phyloP scores from a whole-genome alignment of 2,888 invertebrate genomes.

The Latrodectus hesperus region DNA sequence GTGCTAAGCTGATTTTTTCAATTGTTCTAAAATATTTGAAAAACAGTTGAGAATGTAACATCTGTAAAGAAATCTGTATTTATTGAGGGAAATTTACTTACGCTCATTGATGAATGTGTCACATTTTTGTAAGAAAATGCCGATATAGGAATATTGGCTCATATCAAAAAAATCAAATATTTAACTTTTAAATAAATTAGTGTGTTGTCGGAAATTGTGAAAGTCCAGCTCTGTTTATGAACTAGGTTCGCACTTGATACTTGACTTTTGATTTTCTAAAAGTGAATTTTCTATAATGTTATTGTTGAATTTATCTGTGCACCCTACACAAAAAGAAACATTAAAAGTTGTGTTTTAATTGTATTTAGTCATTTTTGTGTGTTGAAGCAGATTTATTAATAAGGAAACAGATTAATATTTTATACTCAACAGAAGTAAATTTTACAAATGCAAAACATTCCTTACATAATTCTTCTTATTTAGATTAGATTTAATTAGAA shows the following conservation, averaged over 20 bases:
- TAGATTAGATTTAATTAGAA: too few species aligned
- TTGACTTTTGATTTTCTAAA: background rate
- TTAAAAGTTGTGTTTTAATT: constrained; percentile 33
- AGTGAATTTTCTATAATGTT: background rate
- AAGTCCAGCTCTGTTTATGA: constrained; percentile 22
- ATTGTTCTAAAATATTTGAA: background rate
- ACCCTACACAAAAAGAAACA: constrained; percentile 6
- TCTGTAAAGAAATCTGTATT: background rate
- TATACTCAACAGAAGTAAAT: too few species aligned
- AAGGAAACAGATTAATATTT: too few species aligned
- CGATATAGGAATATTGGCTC: background rate
- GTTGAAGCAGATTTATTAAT: background rate
- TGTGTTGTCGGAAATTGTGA: constrained; percentile 4
- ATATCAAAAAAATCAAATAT: constrained; percentile 7
- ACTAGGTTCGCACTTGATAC: constrained; percentile 17
- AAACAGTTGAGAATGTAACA: background rate
- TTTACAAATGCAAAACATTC: too few species aligned
- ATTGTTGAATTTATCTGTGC: constrained; percentile 15
- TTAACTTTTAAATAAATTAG: background rate
- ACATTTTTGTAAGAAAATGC: background rate
- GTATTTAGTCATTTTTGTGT: background rate
- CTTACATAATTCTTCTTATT: too few species aligned
- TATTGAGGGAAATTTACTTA: constrained; percentile 1
- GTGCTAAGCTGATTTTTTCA: background rate
- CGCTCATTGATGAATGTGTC: background rate